Evolutionary conservation across 2,888 invertebrate species (phyloP).

Genomic region (Dryobotodes eremita): DNA sequence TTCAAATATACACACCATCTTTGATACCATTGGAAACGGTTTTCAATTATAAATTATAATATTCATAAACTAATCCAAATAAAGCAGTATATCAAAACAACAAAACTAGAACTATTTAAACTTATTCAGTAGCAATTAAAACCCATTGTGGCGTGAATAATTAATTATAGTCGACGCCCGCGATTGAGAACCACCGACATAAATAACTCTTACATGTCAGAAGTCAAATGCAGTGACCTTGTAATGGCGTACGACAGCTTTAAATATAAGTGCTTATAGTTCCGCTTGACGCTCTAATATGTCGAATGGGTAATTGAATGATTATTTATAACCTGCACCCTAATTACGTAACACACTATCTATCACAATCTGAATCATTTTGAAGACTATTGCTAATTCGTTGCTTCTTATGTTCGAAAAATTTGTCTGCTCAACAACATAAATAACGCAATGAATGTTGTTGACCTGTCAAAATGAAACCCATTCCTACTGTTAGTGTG

Average conservation of each 20-base stretch:
- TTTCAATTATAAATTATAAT: not conserved
- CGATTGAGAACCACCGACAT: conserved; percentile 36
- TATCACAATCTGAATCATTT: too few species aligned
- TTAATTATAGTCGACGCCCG: conserved; percentile 6
- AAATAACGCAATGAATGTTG: too few species aligned
- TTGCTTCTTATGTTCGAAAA: too few species aligned
- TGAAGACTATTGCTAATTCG: too few species aligned
- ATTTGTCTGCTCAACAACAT: too few species aligned
- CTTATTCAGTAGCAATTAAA: conserved; percentile 30
- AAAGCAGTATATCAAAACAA: not conserved
- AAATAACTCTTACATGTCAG: conserved; percentile 26
- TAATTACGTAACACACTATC: too few species aligned
- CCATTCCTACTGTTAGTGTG: too few species aligned
- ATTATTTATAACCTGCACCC: not conserved
- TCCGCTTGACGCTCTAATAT: conserved; percentile 9
- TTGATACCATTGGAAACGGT: not conserved
- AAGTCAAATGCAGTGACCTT: conserved; percentile 54
- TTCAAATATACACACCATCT: not conserved
- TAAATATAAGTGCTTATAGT: conserved; percentile 7
- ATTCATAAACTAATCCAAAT: not conserved
- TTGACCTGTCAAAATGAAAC: too few species aligned
- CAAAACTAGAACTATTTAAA: not conserved
- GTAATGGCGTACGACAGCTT: conserved; percentile 9
- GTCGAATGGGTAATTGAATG: conserved; percentile 36
- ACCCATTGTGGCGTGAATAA: conserved; percentile 12